Evolutionary conservation across 1,140 invertebrate species (phyloP), one percentile per base, ranked within the genome.

Genomic region (Macrotrachela quadricornifera): DNA sequence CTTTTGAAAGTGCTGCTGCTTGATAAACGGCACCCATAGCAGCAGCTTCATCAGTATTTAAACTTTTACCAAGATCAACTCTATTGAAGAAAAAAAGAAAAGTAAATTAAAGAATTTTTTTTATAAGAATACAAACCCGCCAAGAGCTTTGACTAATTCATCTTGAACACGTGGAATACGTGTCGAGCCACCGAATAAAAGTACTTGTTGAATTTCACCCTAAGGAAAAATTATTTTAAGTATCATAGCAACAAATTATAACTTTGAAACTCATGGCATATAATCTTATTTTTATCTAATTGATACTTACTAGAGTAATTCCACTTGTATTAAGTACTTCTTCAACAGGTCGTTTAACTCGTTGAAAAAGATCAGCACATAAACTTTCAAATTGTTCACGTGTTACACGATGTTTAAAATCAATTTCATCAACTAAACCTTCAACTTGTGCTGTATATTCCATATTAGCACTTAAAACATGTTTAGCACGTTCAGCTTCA

Each of bases 21-120:
- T 92, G 90, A 67, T 99, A 99, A 0, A 92, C 90, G 51, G 90
- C 91, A 0, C 94, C 94, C 67, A 97, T 73, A 8, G 85, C 81
- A 42, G 87, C 85, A 10, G 92, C 87, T 73, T 99, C 94, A 71
- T 97, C 94, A 8, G 90, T 87, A 70, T 99, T 99, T 6, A 99
- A 78, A 67, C 85, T 92, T 64, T 92, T 87, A 1, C 84, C 80
- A 13, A 96, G 74, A 54, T 95, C 88, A 53, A 64, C 60, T 59
- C 67, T 69, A 50, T n/a, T n/a, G n/a, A n/a, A n/a, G n/a, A n/a
- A n/a, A n/a, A n/a, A n/a, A n/a, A n/a, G n/a, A n/a, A n/a, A n/a
- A n/a, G n/a, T n/a, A n/a, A n/a, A n/a, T n/a, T n/a, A n/a, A n/a
- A n/a, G n/a, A n/a, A n/a, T n/a, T n/a, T 14, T 36, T 53, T 37